Base-by-base conservation (phyloP, 1,140 invertebrate genomes). In the Triops longicaudatus region DNA sequence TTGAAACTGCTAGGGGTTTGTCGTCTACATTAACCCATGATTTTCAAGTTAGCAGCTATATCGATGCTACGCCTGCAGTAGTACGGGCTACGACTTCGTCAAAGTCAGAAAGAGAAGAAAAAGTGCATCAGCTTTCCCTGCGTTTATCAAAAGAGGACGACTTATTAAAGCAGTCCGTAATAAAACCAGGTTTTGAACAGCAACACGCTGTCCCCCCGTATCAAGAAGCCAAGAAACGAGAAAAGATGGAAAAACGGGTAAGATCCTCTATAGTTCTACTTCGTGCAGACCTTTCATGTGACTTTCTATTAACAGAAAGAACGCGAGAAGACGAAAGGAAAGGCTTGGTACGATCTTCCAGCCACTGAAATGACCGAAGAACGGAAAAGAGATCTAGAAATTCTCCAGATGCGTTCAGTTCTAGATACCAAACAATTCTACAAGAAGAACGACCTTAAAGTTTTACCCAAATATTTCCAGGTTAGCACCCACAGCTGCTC, bases 341-440 rank as follows among this genome's bases (percentile, higher is more conserved):
- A 88, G 1, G 87, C 89, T 75, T 98, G 97, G 97, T 98, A 90
- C 83, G 88, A 94, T 82, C 86, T 98, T 84, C 89, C 90, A 63
- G 92, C 92, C 1, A 90, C 94, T 73, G 94, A 97, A 83, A 82
- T 98, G 79, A 97, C 93, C 0, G 91, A 95, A 27, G 94, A 98
- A 83, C 83, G 91, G 6, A 91, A 91, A 82, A 91, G 91, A 81
- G 95, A 98, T 83, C 86, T 98, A 7, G 88, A 93, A 85, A 84
- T 97, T 5, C 83, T 99, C 1, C 91, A 93, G 85, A 97, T 98
- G 95, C 89, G 97, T 82, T 91, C 92, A n/a, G 92, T 89, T 6
- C 85, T 98, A 3, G 92, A 98, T 87, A 91, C 94, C 0, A 97
- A 97, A 84, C 90, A 90, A 76, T 98, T 98, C 82, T 98, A 97